Conservation (phyloP, 2,888 invertebrate species). For the Hydriomena furcata region DNA sequence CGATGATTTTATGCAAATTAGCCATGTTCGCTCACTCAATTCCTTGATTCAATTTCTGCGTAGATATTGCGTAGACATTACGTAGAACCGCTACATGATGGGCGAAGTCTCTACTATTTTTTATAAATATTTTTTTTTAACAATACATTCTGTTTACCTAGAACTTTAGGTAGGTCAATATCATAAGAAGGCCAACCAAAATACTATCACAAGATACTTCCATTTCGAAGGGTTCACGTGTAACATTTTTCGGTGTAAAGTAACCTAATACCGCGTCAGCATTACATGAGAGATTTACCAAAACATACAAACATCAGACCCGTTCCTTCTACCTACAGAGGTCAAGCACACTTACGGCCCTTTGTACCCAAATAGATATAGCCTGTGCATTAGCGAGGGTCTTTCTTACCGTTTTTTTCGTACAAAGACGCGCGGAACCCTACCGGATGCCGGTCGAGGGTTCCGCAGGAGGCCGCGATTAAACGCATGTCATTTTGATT, state of each 20-base stretch:
- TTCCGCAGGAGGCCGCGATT: conserved; percentile 59
- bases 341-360: conserved; percentile 69
- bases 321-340: conserved; percentile 54
- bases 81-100: no score
- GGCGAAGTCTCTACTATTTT: no score
- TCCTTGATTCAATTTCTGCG: conserved; percentile 16
- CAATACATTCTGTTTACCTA: no score
- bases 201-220: no score
- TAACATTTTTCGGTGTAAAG: conserved; percentile 35
- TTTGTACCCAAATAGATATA: conserved; percentile 75
- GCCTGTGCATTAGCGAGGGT: conserved; percentile 75
- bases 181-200: no score
- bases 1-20: conserved; percentile 32
- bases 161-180: no score
- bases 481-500: conserved; percentile 78
- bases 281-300: conserved; percentile 41
- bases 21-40: conserved; percentile 8
- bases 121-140: no score
- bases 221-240: conserved; percentile 29
- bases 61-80: background rate
- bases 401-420: conserved; percentile 62
- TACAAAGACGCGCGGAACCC: conserved; percentile 52
- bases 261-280: conserved; percentile 44
- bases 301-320: conserved; percentile 49
- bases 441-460: conserved; percentile 59